phyloP scores from a whole-genome alignment of 2,888 invertebrate species.

The Yponomeuta plumbellus region DNA sequence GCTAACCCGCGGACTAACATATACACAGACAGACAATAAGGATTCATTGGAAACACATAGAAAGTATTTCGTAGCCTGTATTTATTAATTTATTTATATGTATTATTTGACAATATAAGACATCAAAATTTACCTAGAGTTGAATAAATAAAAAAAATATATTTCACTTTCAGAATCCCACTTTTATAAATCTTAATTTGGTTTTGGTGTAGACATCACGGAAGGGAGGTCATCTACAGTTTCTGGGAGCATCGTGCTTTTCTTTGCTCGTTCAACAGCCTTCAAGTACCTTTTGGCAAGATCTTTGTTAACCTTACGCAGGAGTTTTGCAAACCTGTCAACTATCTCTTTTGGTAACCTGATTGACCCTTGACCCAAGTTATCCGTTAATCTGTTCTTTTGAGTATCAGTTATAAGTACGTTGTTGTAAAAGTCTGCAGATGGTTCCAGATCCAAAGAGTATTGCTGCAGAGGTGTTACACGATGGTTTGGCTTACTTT shows the following conservation, averaged over 20 bases:
- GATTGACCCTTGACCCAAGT: not conserved
- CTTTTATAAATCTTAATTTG: no score
- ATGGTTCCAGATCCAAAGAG: not conserved
- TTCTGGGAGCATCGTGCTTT: not conserved
- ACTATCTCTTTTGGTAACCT: not conserved
- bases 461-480: no score
- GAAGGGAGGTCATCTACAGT: not conserved
- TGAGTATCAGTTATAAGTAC: not conserved
- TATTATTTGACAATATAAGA: no score
- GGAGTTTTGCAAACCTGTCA: not conserved
- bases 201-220: no score
- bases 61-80: no score
- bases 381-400: not conserved
- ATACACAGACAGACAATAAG: no score
- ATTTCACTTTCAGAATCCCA: no score
- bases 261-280: not conserved
- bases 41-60: no score
- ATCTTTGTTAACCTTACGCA: constrained; percentile 3
- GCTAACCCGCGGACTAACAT: no score
- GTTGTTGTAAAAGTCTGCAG: not conserved
- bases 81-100: no score
- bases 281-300: not conserved
- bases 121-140: no score
- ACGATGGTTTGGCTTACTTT: constrained; percentile 31
- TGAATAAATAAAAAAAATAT: no score